Evolutionary conservation across 2,888 invertebrate species (phyloP).

Genomic region (Drosophila kuntzei): DNA sequence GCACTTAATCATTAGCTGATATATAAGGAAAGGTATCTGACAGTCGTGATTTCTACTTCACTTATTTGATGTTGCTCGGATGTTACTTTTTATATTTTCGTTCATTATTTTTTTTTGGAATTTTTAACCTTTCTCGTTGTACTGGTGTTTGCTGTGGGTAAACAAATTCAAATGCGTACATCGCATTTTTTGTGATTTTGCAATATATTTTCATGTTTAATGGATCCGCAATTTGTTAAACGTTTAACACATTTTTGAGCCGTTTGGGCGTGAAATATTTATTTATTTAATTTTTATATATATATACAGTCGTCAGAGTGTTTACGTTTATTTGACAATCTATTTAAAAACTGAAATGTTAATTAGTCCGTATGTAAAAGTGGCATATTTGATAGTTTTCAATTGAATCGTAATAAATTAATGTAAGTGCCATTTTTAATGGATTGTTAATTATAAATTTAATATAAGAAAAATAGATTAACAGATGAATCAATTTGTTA

Average conservation of each 20-base stretch:
- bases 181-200: conserved; percentile 33
- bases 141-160: conserved; percentile 3
- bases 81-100: conserved; percentile 15
- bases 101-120: conserved; percentile 36
- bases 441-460: not conserved
- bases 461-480: not conserved
- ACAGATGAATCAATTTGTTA: not conserved
- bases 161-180: conserved; percentile 23
- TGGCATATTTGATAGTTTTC: not conserved
- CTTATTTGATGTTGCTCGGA: not conserved
- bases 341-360: conserved; percentile 7
- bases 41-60: not conserved
- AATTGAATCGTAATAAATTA: conserved; percentile 6
- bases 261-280: not conserved
- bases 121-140: conserved; percentile 20
- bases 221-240: not conserved
- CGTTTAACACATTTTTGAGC: conserved; percentile 5
- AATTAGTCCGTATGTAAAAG: not conserved
- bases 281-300: conserved; percentile 13
- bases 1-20: not conserved
- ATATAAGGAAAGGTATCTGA: not conserved
- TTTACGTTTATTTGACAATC: conserved; percentile 1
- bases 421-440: not conserved
- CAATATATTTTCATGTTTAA: conserved; percentile 15
- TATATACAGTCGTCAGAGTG: conserved; percentile 1